Evolutionary conservation across 2,797 vertebrate genomes (phyloP), one percentile per base, ranked within the genome.

Genomic region (Sardinella longiceps): DNA sequence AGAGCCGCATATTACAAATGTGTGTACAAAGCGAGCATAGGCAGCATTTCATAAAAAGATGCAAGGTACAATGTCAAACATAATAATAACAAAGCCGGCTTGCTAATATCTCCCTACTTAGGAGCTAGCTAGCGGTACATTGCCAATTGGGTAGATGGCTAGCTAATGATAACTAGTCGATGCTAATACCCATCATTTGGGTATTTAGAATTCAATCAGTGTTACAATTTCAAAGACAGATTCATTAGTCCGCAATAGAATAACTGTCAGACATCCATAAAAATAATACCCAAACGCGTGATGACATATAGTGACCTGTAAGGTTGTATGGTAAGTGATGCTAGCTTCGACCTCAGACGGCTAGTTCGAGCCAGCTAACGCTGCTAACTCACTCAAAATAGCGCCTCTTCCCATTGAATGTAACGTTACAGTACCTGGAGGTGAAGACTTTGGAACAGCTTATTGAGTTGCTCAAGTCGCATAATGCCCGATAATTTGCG

Each of bases 391-490:
- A 37, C 66, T 81, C 3, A 43, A 48, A 45, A 39, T 45, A 81
- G 70, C 70, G 70, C 70, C 20, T 74, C 80, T 60, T 51, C 86
- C 88, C 58, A 10, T 30, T 80, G 81, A 43, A 77, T 77, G 23
- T 23, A 77, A 77, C 33, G 70, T 77, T 77, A 48, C 86, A 89
- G 96, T 96, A 99, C 98, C 98, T 98, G 95, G 98, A 98, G 93
- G 95, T 94, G 95, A 99, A 96, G 91, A 98, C 97, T 95, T 96
- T 97, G n/a, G 97, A 98, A 93, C 98, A 99, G 95, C 97, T 98
- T 92, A 99, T 93, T 92, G 96, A 96, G 92, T 96, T 95, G 93
- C 96, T 96, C 92, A 99, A 86, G 95, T 99, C 98, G 93, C 98
- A 99, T 90, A 97, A 87, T 83, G 97, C 97, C 94, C 90, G 93